A percentile compares a stretch with the other conserved stretches of the same genome.
Evolutionary conservation across 2,888 invertebrate genomes (phyloP).

Genomic region (Parasteatoda lunata): DNA sequence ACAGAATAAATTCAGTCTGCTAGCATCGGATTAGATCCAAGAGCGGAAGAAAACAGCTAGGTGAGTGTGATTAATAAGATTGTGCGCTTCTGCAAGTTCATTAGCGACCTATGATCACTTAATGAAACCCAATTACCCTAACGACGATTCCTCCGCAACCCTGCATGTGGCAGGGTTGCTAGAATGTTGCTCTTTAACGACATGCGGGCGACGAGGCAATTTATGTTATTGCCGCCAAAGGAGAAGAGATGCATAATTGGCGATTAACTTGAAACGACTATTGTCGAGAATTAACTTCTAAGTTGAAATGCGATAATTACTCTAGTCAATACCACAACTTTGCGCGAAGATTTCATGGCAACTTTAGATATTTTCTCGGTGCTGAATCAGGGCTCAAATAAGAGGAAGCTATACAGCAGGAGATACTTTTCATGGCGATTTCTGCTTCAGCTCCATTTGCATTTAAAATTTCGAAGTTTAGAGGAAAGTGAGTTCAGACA

Average conservation of each 20-base stretch:
- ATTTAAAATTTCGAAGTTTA: too few relatives aligned
- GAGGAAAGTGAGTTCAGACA: too few relatives aligned
- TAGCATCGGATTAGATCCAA: neutral
- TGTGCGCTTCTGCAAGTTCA: constrained; percentile 67
- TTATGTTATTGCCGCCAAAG: constrained; percentile 56
- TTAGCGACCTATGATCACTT: constrained; percentile 68
- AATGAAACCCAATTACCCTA: constrained; percentile 69
- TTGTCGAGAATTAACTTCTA: constrained; percentile 18
- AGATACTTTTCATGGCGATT: too few relatives aligned
- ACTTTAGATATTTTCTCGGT: too few relatives aligned
- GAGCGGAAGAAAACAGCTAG: constrained; percentile 48
- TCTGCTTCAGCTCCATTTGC: too few relatives aligned
- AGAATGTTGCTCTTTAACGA: constrained; percentile 40
- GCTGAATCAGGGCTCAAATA: too few relatives aligned
- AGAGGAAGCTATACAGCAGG: too few relatives aligned
- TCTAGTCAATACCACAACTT: too few relatives aligned
- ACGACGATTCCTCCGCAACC: constrained; percentile 50
- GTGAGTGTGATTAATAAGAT: constrained; percentile 63
- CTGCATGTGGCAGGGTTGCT: constrained; percentile 42
- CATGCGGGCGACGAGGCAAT: constrained; percentile 53
- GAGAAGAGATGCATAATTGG: constrained; percentile 27
- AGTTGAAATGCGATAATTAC: neutral
- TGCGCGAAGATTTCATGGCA: too few relatives aligned
- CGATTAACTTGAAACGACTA: constrained; percentile 45
- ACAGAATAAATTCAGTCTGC: too few relatives aligned